Conservation (phyloP, 1,140 invertebrate species). For the Drosophila persimilis region DNA sequence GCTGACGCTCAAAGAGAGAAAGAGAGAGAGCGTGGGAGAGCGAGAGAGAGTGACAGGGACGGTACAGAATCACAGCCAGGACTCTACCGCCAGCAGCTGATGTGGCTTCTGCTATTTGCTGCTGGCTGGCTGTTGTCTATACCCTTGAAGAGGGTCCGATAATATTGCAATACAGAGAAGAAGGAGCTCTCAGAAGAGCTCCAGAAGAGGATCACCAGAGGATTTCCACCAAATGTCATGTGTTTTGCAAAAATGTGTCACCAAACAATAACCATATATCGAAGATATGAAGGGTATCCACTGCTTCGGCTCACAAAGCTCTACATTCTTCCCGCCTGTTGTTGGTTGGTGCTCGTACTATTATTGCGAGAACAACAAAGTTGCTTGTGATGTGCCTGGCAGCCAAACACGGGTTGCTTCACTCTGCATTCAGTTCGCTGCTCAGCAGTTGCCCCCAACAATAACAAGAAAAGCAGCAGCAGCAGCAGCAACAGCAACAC, state of each 20-base stretch:
- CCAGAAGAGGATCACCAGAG: no score
- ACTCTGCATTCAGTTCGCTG: conserved; percentile 32
- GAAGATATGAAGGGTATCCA: no score
- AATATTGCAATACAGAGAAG: no score
- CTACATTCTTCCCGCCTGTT: conserved; percentile 34
- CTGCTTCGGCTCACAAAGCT: not conserved
- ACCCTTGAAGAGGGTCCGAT: no score
- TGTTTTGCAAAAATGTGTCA: no score
- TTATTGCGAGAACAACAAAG: conserved; percentile 52
- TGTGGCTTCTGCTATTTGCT: conserved; percentile 25
- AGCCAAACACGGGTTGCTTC: conserved; percentile 66
- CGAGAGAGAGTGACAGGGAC: conserved; percentile 26
- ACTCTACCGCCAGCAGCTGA: conserved; percentile 30
- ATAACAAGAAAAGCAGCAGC: conserved; percentile 3
- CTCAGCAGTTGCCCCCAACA: conserved; percentile 11
- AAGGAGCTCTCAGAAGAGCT: no score
- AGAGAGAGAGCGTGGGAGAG: not conserved
- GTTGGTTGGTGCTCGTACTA: conserved; percentile 50
- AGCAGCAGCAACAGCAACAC: conserved; percentile 29
- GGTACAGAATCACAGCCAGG: conserved; percentile 42
- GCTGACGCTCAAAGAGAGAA: conserved; percentile 21
- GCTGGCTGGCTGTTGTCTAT: not conserved
- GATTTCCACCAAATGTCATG: no score
- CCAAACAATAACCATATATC: no score
- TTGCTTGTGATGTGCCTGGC: conserved; percentile 78